Base-by-base conservation (phyloP, 2,888 invertebrate species). In the Cryptophagus acutangulus region DNA sequence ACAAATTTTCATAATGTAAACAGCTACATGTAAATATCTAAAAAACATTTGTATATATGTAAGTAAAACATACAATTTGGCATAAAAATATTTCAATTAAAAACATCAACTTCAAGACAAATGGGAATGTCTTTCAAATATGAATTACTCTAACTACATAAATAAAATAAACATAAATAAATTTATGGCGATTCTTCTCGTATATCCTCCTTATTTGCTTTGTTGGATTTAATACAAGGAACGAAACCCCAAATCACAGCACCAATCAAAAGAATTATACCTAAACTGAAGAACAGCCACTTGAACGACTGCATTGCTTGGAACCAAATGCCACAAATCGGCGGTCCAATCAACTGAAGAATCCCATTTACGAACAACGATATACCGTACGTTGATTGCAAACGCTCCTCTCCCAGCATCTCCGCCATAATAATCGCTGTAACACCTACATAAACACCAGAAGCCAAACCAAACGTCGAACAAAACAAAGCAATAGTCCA, bases 371-470 rank as follows among this genome's bases (percentile, higher is more conserved):
- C 79, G 55, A 90, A 89, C 17, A 90, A 70, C 49, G 88, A 87
- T 17, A 90, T 87, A 1, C 90, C 90, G 55, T 89, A 90, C 0
- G 88, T 87, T 0, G 88, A 87, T 59, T 88, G 87, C 0, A 90
- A 66, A n/a, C 86, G 74, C 51, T 90, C 88, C 0, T 84, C 82
- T 0, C 90, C 90, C 3, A 90, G 62, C 81, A 89, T 82, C 60
- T 90, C 89, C 0, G 88, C 87, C 86, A 90, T 87, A 2, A 89
- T 87, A 25, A 90, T 81, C 1, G 90, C 88, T 0, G 88, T 88
- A 9, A 90, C 82, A 2, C 90, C 90, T 0, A 88, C 87, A 63
- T 89, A 90, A 2, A 84, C 78, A 6, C 90, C 90, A 0, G 89
- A 88, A 2, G 88, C 84, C 10, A 90, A 69, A 1, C 90, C 90